phyloP scores from a whole-genome alignment of 2,888 invertebrate species.

The Oscheius sp. region DNA sequence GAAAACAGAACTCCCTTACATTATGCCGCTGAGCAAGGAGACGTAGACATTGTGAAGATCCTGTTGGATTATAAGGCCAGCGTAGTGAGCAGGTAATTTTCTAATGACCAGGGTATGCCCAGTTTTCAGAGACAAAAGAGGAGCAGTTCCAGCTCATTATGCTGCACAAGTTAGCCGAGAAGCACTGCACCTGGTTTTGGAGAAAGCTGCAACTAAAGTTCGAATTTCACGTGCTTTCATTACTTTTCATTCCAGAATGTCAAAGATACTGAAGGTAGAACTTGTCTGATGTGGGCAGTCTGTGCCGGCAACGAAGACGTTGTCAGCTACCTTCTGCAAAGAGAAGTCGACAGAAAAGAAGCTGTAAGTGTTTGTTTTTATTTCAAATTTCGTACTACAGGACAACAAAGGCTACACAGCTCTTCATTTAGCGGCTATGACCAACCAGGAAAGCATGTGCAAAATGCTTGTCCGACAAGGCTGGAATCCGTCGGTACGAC shows the following conservation, averaged over 20 bases:
- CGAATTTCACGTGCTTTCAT: neutral
- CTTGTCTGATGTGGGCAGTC: conserved; percentile 72
- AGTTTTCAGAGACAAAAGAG: conserved; percentile 44
- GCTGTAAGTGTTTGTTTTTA: conserved; percentile 5
- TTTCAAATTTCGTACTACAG: neutral
- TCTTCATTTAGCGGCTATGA: conserved; percentile 68
- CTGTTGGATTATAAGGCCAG: conserved; percentile 42
- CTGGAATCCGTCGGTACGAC: conserved; percentile 50
- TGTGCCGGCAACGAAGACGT: conserved; percentile 62
- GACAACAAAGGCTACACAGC: conserved; percentile 54
- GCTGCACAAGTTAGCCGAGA: conserved; percentile 65
- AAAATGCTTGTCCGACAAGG: conserved; percentile 63
- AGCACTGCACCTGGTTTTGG: conserved; percentile 45
- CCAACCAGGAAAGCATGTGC: conserved; percentile 64
- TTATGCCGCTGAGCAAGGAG: conserved; percentile 59
- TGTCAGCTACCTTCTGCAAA: conserved; percentile 51
- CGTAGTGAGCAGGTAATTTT: neutral
- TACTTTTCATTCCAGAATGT: conserved; percentile 56
- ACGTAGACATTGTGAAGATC: conserved; percentile 56
- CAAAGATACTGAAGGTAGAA: conserved; percentile 64
- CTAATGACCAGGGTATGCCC: neutral
- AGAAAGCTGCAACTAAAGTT: conserved; percentile 32
- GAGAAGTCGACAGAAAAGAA: conserved; percentile 46
- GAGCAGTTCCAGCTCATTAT: conserved; percentile 70
- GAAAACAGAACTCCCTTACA: conserved; percentile 66